Evolutionary conservation across 2,113 vertebrate genomes (phyloP).

Genomic region (Dunckerocampus dactyliophorus): DNA sequence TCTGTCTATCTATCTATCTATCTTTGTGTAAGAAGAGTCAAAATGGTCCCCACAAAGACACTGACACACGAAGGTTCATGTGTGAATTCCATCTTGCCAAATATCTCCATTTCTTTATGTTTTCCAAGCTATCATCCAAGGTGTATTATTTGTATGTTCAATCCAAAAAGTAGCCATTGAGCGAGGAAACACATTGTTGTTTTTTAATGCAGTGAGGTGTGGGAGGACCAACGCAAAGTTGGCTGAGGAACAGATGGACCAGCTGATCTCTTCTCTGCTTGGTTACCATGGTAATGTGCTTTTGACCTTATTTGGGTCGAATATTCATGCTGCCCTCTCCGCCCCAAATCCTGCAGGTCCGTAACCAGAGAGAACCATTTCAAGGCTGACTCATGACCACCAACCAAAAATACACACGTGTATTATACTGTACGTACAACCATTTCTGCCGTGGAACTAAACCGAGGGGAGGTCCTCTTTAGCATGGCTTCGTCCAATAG

Average conservation of each 20-base stretch:
- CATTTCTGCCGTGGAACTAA: neutral
- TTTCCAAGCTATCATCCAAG: neutral
- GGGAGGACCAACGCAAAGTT: conserved; percentile 59
- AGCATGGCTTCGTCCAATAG: conserved; percentile 55
- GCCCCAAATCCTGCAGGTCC: neutral
- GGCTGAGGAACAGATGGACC: conserved; percentile 64
- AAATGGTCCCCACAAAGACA: too few species aligned
- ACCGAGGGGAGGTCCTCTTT: conserved; percentile 54
- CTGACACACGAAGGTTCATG: too few species aligned
- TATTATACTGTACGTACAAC: neutral
- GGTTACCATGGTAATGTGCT: conserved; percentile 73
- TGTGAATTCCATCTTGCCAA: too few species aligned
- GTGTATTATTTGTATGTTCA: neutral
- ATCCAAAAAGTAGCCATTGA: too few species aligned
- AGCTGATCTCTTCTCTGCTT: conserved; percentile 59
- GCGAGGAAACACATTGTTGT: neutral
- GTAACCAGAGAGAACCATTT: neutral
- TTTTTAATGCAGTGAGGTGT: conserved; percentile 34
- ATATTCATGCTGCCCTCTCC: conserved; percentile 22
- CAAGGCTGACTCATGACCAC: conserved; percentile 4
- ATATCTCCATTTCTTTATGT: neutral
- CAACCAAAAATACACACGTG: conserved; percentile 12
- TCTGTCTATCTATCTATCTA: too few species aligned
- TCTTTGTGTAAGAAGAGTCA: too few species aligned
- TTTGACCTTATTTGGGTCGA: conserved; percentile 71